phyloP scores from a whole-genome alignment of 2,888 invertebrate species.

The Crepidodera aurea region DNA sequence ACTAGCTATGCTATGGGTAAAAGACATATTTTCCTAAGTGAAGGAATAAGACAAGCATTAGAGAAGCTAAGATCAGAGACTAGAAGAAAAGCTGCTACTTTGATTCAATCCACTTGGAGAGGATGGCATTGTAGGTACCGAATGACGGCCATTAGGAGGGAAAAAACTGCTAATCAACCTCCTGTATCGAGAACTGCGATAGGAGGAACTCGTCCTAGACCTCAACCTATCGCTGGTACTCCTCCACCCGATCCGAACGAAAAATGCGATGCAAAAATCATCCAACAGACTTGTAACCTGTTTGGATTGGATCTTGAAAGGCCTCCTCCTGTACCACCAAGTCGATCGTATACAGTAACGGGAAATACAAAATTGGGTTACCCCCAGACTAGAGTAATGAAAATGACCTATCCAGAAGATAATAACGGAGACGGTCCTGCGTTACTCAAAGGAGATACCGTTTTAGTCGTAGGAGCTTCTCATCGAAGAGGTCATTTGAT shows the following conservation, averaged over 20 bases:
- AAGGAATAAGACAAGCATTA: conserved; percentile 89
- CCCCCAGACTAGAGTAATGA: conserved; percentile 91
- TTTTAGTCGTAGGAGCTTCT: conserved; percentile 88
- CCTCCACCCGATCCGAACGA: conserved; percentile 83
- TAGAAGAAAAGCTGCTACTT: conserved; percentile 80
- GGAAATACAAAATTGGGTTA: conserved; percentile 91
- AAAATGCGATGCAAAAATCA: conserved; percentile 87
- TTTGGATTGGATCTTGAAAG: conserved; percentile 91
- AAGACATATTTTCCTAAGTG: conserved; percentile 92
- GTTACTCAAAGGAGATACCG: conserved; percentile 83
- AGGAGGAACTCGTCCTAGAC: conserved; percentile 73
- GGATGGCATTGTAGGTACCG: conserved; percentile 76
- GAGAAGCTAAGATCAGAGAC: conserved; percentile 83
- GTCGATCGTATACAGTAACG: conserved; percentile 88
- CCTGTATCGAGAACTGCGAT: conserved; percentile 44
- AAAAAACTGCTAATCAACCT: conserved; percentile 43
- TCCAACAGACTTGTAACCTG: conserved; percentile 88
- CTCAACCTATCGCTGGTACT: conserved; percentile 90
- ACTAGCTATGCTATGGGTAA: conserved; percentile 92
- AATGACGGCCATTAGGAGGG: conserved; percentile 68
- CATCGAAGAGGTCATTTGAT: conserved; percentile 85
- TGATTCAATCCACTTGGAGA: conserved; percentile 86
- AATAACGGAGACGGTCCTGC: conserved; percentile 67
- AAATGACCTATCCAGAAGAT: conserved; percentile 80
- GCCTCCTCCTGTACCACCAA: conserved; percentile 91